phyloP scores from a whole-genome alignment of 2,888 invertebrate species.

The Alentia gelatinosa region DNA sequence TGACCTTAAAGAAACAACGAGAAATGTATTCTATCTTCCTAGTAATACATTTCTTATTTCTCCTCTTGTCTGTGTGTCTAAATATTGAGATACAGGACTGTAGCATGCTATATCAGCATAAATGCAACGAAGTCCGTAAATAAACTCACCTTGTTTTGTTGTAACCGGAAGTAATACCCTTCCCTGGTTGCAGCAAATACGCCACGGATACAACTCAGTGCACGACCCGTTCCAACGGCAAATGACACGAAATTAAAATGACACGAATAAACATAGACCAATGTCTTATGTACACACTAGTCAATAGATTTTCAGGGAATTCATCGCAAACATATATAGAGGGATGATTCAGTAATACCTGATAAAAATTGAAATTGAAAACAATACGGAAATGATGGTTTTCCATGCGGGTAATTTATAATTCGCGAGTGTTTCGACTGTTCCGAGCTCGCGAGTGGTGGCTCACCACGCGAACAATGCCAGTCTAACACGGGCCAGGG shows the following conservation, averaged over 20 bases:
- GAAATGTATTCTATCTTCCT: neutral
- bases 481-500: too few relatives aligned
- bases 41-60: neutral
- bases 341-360: too few relatives aligned
- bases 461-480: neutral
- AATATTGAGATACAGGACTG: neutral
- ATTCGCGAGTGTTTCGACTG: neutral
- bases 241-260: too few relatives aligned
- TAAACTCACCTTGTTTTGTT: constrained; percentile 8
- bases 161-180: neutral
- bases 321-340: too few relatives aligned
- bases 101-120: neutral
- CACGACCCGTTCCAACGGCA: too few relatives aligned
- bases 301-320: too few relatives aligned
- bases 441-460: constrained; percentile 1
- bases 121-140: neutral
- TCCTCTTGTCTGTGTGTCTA: neutral
- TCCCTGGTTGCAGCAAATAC: neutral
- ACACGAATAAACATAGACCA: too few relatives aligned
- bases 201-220: neutral
- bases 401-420: too few relatives aligned
- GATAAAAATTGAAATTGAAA: too few relatives aligned
- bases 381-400: too few relatives aligned
- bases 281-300: too few relatives aligned
- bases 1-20: neutral